Percentiles rank a stretch among this genome's conserved stretches.
Conservation (phyloP, 2,888 invertebrate genomes). For the Lissocephala sabroskyi region DNA sequence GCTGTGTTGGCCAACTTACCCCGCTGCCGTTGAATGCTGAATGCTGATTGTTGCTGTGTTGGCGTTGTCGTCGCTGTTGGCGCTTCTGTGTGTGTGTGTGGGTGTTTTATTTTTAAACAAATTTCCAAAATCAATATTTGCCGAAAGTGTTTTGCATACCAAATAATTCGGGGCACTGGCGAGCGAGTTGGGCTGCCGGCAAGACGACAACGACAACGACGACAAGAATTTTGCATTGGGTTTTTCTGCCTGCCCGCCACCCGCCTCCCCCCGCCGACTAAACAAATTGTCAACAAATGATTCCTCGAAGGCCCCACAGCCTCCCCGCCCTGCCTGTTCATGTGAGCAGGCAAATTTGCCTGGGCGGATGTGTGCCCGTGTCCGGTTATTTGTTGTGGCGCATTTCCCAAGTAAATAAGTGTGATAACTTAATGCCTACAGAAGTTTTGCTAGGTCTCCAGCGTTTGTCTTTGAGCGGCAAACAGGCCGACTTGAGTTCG, state of each 20-base stretch:
- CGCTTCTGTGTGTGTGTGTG: too few relatives aligned
- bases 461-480: too few relatives aligned
- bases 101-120: slow-evolving; percentile 52
- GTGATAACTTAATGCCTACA: slow-evolving; percentile 41
- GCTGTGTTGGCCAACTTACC: too few relatives aligned
- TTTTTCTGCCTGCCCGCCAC: slow-evolving; percentile 28
- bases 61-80: too few relatives aligned
- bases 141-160: slow-evolving; percentile 68
- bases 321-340: too few relatives aligned
- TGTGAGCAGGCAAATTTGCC: slow-evolving; percentile 28
- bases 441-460: slow-evolving; percentile 37
- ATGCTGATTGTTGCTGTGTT: too few relatives aligned
- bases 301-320: slow-evolving; percentile 37
- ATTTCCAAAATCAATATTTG: slow-evolving; percentile 68
- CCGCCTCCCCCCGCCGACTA: too few relatives aligned
- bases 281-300: slow-evolving; percentile 65
- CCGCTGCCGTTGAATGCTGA: too few relatives aligned
- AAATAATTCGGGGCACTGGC: slow-evolving; percentile 59
- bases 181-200: slow-evolving; percentile 18
- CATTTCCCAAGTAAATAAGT: slow-evolving; percentile 44
- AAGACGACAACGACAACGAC: neutral
- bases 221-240: slow-evolving; percentile 50
- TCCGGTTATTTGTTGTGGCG: neutral
- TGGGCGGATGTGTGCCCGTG: slow-evolving; percentile 4
- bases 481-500: too few relatives aligned